Conservation (phyloP, 2,797 vertebrate genomes). For the Jordanella pulchra region DNA sequence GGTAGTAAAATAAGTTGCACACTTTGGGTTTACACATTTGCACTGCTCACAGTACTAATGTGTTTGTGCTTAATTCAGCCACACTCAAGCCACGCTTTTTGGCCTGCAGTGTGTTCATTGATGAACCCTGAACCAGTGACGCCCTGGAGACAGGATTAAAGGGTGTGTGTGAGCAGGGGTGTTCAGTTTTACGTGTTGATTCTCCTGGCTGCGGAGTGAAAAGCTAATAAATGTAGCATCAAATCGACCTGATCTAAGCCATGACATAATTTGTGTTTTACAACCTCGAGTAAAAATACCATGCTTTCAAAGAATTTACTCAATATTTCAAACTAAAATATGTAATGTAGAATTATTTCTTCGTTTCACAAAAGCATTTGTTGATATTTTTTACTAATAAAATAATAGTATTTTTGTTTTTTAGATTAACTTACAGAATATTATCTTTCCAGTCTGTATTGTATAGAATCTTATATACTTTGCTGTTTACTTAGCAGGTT, state of each 20-base stretch:
- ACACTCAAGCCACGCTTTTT: slow-evolving; percentile 29
- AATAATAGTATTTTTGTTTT: not conserved
- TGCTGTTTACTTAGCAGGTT: not conserved
- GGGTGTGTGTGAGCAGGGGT: not conserved
- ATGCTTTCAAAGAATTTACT: not conserved
- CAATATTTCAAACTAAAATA: not conserved
- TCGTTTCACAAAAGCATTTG: not conserved
- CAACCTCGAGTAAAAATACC: not conserved
- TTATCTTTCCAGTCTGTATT: not conserved
- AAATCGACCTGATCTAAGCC: not conserved
- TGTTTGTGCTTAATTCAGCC: slow-evolving; percentile 3
- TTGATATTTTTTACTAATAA: not conserved
- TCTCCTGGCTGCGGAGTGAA: slow-evolving; percentile 21
- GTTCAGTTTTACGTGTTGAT: not conserved
- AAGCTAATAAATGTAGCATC: not conserved
- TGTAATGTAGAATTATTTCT: not conserved
- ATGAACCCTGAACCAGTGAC: slow-evolving; percentile 46
- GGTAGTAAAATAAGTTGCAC: no score
- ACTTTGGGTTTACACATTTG: not conserved
- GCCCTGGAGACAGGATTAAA: slow-evolving; percentile 65
- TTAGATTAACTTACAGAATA: not conserved
- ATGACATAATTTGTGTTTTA: not conserved
- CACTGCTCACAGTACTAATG: slow-evolving; percentile 13
- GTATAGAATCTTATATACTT: not conserved
- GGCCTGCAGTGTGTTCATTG: slow-evolving; percentile 31